Conservation (phyloP, 53 echinoderm and acorn worm species). For the Holothuria leucospilota region DNA sequence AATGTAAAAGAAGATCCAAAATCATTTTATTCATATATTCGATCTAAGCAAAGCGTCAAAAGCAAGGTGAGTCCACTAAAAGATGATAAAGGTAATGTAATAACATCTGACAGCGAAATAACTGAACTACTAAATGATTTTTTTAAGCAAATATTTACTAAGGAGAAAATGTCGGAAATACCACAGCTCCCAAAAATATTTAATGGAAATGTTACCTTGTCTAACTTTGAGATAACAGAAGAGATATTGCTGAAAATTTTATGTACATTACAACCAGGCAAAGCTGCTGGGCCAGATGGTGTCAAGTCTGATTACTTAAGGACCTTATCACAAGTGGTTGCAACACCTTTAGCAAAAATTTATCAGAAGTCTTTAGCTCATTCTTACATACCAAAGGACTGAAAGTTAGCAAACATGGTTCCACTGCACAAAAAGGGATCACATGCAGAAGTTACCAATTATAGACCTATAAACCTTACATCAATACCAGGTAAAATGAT, state of each 20-base stretch:
- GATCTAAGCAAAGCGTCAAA: no score
- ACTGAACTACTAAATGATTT: not conserved
- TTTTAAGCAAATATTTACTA: not conserved
- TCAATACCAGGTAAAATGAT: not conserved
- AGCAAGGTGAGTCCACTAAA: no score
- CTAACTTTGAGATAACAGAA: conserved; percentile 16
- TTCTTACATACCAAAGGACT: not conserved
- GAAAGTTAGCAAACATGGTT: not conserved
- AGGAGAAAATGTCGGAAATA: not conserved
- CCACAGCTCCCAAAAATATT: not conserved
- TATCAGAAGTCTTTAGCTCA: conserved; percentile 2
- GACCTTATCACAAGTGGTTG: not conserved
- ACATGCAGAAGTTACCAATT: not conserved
- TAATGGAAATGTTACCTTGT: not conserved
- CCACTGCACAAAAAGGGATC: conserved; percentile 17
- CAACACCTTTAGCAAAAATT: not conserved
- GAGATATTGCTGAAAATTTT: not conserved
- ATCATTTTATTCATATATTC: no score
- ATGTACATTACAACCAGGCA: not conserved
- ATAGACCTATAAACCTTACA: not conserved
- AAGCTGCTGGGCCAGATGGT: not conserved
- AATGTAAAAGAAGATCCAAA: no score
- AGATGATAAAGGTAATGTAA: no score
- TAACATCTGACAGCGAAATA: no score
- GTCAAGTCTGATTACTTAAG: conserved; percentile 7